phyloP scores from a whole-genome alignment of 2,888 invertebrate genomes.

The Cryptophagus acutangulus region DNA sequence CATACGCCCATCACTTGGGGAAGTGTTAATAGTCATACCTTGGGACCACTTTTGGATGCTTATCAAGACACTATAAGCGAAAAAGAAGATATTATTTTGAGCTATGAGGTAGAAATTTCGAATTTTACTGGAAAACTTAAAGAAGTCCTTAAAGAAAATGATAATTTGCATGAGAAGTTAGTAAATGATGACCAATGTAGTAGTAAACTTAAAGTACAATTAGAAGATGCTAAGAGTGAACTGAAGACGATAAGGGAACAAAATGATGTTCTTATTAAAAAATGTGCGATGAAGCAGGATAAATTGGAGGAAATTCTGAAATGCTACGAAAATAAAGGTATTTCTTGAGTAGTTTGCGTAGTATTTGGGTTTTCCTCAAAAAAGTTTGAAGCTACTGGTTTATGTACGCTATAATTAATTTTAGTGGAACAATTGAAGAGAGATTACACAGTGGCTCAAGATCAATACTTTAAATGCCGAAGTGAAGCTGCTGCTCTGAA shows the following conservation, averaged over 20 bases:
- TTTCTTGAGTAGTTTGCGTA: no score
- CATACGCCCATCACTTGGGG: constrained; percentile 53
- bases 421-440: constrained; percentile 59
- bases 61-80: constrained; percentile 75
- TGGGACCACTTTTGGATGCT: constrained; percentile 69
- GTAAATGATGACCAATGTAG: constrained; percentile 47
- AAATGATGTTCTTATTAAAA: constrained; percentile 53
- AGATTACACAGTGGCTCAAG: constrained; percentile 61
- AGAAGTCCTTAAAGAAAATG: constrained; percentile 66
- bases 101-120: constrained; percentile 67
- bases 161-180: constrained; percentile 53
- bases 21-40: constrained; percentile 57
- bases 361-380: no score
- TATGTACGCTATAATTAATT: constrained; percentile 19
- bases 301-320: constrained; percentile 70
- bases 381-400: background rate
- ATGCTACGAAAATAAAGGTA: constrained; percentile 68
- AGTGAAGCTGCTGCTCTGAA: constrained; percentile 56
- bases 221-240: constrained; percentile 47
- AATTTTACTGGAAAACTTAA: constrained; percentile 67
- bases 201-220: constrained; percentile 46
- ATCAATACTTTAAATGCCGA: constrained; percentile 56
- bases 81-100: constrained; percentile 65
- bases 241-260: constrained; percentile 40
- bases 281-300: constrained; percentile 65